A percentile compares a stretch with the other conserved stretches of the same genome.
Evolutionary conservation across 2,888 invertebrate species (phyloP).

Genomic region (Yponomeuta cagnagella): DNA sequence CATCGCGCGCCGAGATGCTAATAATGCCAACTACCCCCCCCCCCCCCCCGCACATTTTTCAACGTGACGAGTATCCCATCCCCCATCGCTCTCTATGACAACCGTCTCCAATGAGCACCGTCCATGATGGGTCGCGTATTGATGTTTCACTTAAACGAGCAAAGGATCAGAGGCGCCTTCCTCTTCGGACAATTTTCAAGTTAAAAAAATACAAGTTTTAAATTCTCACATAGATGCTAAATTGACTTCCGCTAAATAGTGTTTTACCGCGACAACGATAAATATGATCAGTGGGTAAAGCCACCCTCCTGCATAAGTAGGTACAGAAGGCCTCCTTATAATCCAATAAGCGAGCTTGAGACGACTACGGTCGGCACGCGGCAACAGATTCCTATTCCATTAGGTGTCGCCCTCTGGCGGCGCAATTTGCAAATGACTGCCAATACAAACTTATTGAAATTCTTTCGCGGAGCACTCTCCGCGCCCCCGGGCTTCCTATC

Average conservation of each 20-base stretch:
- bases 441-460: constrained; percentile 68
- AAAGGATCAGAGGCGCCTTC: constrained; percentile 16
- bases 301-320: neutral
- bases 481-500: constrained; percentile 30
- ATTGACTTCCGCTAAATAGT: neutral
- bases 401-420: constrained; percentile 62
- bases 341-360: constrained; percentile 48
- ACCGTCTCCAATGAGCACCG: constrained; percentile 15
- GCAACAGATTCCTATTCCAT: constrained; percentile 66
- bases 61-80: constrained; percentile 46
- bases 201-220: too few relatives aligned
- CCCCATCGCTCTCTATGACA: constrained; percentile 35
- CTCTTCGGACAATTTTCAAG: constrained; percentile 21
- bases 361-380: constrained; percentile 39
- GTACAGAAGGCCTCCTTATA: constrained; percentile 32
- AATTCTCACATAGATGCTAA: too few relatives aligned
- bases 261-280: neutral
- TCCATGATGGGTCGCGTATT: constrained; percentile 16
- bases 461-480: constrained; percentile 53
- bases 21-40: constrained; percentile 42
- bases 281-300: constrained; percentile 5
- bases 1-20: constrained; percentile 57
- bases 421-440: constrained; percentile 75
- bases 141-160: constrained; percentile 14
- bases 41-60: constrained; percentile 53